Evolutionary conservation across 2,888 invertebrate genomes (phyloP), one percentile per base, ranked within the genome.

Genomic region (Sepioteuthis lessoniana): DNA sequence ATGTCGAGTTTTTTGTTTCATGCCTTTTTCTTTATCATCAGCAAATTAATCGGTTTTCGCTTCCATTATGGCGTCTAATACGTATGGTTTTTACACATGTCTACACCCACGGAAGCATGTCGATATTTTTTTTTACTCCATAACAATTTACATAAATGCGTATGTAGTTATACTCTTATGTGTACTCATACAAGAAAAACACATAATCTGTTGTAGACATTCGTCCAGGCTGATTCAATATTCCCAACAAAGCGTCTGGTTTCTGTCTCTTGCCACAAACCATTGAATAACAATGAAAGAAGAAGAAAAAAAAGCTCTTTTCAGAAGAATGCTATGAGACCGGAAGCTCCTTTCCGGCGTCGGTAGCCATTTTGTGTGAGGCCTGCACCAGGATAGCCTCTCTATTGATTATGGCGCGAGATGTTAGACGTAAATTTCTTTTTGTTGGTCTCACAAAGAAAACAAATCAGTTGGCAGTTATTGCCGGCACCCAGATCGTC

Each of bases 401-500:
- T 28, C 60, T 16, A 76, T 76, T 76, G 76, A 76, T 76, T 76
- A 35, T n/a, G n/a, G n/a, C 76, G 76, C 19, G 76, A 76, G 76
- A 76, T n/a, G 76, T 76, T 76, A 35, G n/a, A 35, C 76, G 76
- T 76, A 35, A 76, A 76, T 76, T n/a, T n/a, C 76, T 76, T 76
- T 76, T 76, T 76, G 76, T 76, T 76, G n/a, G 76, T 76, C n/a
- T n/a, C 76, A 76, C 76, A 76, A 76, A 76, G 76, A 76, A 76
- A 76, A 76, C 76, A 76, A 76, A 76, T 76, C 76, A n/a, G n/a
- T 76, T 21, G n/a, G 76, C 25, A n/a, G 76, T 76, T 76, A 76
- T 76, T 76, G 76, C n/a, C 76, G 25, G 76, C n/a, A 35, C 35
- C 76, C 35, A 8, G n/a, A 76, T 35, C 76, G 76, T n/a, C n/a